Evolutionary conservation across 2,888 invertebrate genomes (phyloP), one percentile per base, ranked within the genome.

Genomic region (Diarsia rubi): DNA sequence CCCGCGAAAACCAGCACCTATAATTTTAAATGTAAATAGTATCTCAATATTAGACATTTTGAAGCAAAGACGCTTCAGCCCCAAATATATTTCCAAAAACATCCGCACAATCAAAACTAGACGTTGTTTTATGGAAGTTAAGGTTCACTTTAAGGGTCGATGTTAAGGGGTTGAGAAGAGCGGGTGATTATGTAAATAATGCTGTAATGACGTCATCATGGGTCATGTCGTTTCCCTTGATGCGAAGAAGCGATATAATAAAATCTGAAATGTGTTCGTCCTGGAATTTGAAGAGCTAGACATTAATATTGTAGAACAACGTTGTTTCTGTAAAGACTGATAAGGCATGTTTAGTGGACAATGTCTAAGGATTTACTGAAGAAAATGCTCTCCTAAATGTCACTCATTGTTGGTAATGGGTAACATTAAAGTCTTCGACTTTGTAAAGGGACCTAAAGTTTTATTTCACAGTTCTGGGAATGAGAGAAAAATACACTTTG

Each of bases 141-240:
- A 75, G 83, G 82, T 82, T 82, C 85, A 86, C 82, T 86, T 87
- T 89, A 45, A 77, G 47, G 62, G 78, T 83, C 73, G 68, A 57
- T 75, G 71, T 80, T 64, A 79, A 81, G 69, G 82, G 85, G 84
- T 88, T 83, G 86, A 86, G 86, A 74, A 85, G 84, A 88, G 42
- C 85, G 84, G 88, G 91, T 91, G 93, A 94, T 94, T 94, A 94
- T 94, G 94, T 93, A 93, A 94, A 94, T 94, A 92, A 90, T 91
- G 90, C 89, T 88, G 89, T 93, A 93, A 94, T 93, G 93, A 92
- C 91, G 91, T 92, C 93, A 94, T 93, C 91, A 92, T 83, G 90
- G 92, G 93, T 91, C 91, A 91, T 91, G 91, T 92, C 92, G 91
- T 92, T 92, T 90, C 82, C 88, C 88, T 90, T 91, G 93, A 92